Conservation (phyloP, 2,888 invertebrate genomes). For the Tenthredo mesomela region DNA sequence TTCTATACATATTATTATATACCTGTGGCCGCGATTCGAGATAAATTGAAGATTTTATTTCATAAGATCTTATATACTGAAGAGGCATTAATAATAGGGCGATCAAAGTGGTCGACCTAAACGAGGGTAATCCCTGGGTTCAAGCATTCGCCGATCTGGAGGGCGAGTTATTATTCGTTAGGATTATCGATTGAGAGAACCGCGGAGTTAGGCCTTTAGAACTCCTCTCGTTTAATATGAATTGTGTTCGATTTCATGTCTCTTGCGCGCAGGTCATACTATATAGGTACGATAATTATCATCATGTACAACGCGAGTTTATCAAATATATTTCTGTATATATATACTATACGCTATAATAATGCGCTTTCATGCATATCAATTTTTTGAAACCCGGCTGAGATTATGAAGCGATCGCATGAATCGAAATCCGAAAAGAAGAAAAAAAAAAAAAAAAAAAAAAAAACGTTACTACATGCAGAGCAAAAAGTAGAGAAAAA, state of each 20-base stretch:
- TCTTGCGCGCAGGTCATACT: neutral
- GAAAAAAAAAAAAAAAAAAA: too few relatives aligned
- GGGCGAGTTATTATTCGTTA: conserved; percentile 38
- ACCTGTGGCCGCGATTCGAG: neutral
- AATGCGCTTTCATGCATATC: too few relatives aligned
- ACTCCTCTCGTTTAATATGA: neutral
- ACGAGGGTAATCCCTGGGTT: conserved; percentile 20
- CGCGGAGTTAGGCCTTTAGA: neutral
- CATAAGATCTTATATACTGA: neutral
- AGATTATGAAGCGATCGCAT: neutral
- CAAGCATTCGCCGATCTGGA: neutral
- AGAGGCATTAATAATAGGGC: neutral
- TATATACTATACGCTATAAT: neutral
- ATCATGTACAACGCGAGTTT: neutral
- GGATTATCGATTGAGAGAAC: conserved; percentile 23
- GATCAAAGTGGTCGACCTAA: conserved; percentile 19
- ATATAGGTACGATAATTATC: neutral
- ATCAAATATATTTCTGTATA: neutral
- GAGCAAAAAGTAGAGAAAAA: too few relatives aligned
- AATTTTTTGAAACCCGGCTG: too few relatives aligned
- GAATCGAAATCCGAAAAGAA: neutral
- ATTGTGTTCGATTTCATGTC: neutral
- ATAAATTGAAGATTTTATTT: neutral
- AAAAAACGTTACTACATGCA: too few relatives aligned
- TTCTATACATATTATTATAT: too few relatives aligned